Conservation (phyloP, 2,888 invertebrate genomes). For the Noctuana brunneofusca region DNA sequence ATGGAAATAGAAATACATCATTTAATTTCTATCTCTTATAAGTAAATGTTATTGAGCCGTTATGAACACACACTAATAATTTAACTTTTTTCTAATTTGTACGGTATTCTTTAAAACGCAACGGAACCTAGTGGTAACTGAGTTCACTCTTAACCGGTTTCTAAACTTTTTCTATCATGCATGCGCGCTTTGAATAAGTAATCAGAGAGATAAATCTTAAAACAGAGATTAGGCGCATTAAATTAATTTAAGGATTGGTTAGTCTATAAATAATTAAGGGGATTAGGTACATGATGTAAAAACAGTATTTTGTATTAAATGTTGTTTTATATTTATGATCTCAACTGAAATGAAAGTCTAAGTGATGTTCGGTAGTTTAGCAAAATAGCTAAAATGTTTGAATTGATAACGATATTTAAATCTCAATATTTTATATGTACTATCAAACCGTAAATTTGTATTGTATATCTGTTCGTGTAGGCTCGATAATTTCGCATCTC, state of each 20-base stretch:
- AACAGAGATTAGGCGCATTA: constrained; percentile 30
- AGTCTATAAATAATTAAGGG: constrained; percentile 19
- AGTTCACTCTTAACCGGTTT: constrained; percentile 24
- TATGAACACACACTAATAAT: too few species aligned
- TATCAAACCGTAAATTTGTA: constrained; percentile 11
- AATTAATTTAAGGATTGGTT: constrained; percentile 35
- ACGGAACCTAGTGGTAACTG: constrained; percentile 13
- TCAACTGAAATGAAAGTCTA: too few species aligned
- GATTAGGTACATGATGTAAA: constrained; percentile 17
- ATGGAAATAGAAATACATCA: too few species aligned
- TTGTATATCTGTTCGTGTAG: constrained; percentile 30
- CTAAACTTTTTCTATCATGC: constrained; percentile 28
- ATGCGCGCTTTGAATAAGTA: constrained; percentile 35
- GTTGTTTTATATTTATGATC: too few species aligned
- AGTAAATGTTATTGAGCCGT: too few species aligned
- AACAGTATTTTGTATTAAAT: constrained; percentile 5
- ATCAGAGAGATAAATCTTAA: constrained; percentile 36
- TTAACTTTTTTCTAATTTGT: too few species aligned
- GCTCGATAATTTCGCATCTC: constrained; percentile 35
- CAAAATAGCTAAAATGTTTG: background rate
- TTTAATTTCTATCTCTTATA: too few species aligned
- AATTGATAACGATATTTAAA: background rate
- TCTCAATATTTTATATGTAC: background rate
- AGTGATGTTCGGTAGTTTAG: too few species aligned
- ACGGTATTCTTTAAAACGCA: background rate